These are phyloP conservation scores for Acanthopleura granulata DNA, from an alignment of 2,888 invertebrate genomes.

Conservation along the genomic window DNA sequence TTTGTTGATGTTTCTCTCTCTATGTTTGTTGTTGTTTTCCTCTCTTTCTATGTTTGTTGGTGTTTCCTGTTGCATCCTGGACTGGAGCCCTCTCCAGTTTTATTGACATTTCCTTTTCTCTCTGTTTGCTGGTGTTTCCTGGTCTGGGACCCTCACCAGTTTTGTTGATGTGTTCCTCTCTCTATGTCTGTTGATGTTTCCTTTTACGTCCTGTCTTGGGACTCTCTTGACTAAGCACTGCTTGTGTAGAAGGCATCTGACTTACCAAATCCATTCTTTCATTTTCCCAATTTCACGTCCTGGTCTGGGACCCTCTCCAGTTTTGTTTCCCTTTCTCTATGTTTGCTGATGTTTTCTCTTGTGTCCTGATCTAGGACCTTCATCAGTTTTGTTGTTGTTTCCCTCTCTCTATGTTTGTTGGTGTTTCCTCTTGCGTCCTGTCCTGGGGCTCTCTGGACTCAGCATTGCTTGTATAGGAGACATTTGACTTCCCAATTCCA, in stretches of 20 bases:
- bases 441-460: background rate
- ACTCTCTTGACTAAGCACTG: background rate
- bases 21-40: too few species aligned
- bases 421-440: slow-evolving; percentile 1
- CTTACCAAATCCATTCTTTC: background rate
- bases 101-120: too few species aligned
- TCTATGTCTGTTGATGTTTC: background rate
- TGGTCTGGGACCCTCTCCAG: too few species aligned
- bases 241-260: background rate
- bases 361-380: background rate
- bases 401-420: background rate
- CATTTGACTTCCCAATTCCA: slow-evolving; percentile 11
- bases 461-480: slow-evolving; percentile 1
- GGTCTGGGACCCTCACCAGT: slow-evolving; percentile 18
- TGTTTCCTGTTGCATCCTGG: background rate
- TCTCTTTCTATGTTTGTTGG: background rate
- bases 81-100: slow-evolving; percentile 21
- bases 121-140: background rate
- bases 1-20: background rate
- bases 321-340: background rate
- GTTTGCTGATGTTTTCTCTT: background rate
- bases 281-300: too few species aligned
- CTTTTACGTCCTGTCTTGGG: background rate
- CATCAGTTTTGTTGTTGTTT: background rate
- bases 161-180: too few species aligned